phyloP scores from a whole-genome alignment of 2,113 vertebrate genomes.

The Callopanchax toddi region DNA sequence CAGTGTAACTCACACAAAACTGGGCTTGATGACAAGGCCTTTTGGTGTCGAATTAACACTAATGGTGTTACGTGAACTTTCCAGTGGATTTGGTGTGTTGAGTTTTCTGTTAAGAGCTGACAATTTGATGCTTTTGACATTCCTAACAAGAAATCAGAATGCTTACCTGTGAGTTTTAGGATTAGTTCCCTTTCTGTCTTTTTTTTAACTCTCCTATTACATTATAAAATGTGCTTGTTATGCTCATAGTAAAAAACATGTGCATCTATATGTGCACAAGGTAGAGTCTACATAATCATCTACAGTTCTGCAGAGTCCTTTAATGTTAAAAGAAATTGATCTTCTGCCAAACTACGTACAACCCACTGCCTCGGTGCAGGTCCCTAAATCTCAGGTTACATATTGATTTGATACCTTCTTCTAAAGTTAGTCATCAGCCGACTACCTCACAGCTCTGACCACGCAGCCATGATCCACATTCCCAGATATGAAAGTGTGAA shows the following conservation, averaged over 20 bases:
- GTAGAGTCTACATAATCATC: constrained; percentile 1
- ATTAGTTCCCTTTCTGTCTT: background rate
- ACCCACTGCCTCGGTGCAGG: constrained; percentile 14
- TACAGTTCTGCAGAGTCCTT: constrained; percentile 13
- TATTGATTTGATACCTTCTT: constrained; percentile 69
- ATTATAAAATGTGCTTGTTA: too few species aligned
- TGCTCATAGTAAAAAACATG: too few species aligned
- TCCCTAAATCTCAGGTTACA: constrained; percentile 42
- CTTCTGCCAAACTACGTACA: constrained; percentile 42
- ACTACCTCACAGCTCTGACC: constrained; percentile 59
- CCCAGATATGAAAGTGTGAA: constrained; percentile 64
- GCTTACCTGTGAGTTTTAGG: background rate
- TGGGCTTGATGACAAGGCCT: constrained; percentile 33
- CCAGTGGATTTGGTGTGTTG: constrained; percentile 21
- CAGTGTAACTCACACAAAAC: constrained; percentile 37
- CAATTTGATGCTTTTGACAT: constrained; percentile 20
- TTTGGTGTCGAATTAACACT: constrained; percentile 42
- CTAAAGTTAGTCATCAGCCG: constrained; percentile 73
- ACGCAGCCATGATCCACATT: constrained; percentile 42
- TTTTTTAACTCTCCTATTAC: background rate
- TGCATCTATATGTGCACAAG: background rate
- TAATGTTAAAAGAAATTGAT: constrained; percentile 34
- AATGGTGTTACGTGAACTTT: constrained; percentile 35
- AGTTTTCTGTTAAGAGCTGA: constrained; percentile 21
- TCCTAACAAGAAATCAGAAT: constrained; percentile 8